These are phyloP conservation scores for Lagenorhynchus albirostris DNA, from an alignment of 2,113 vertebrate genomes.

Conservation along the genomic window DNA sequence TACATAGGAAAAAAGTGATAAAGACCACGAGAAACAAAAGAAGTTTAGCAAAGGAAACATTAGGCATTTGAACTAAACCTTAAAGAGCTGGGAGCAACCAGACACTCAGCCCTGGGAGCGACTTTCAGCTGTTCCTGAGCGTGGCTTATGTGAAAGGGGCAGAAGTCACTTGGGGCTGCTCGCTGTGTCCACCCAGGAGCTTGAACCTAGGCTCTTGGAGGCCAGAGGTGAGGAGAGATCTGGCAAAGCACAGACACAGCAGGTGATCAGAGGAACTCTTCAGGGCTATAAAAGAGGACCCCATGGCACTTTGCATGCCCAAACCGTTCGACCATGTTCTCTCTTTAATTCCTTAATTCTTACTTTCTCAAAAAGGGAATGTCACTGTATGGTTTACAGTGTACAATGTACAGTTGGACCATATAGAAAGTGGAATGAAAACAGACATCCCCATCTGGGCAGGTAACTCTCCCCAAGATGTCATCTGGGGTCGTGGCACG, in stretches of 20 bases:
- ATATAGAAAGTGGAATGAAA: background rate
- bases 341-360: background rate
- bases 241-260: background rate
- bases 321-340: rapidly evolving
- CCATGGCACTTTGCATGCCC: rapidly evolving
- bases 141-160: rapidly evolving
- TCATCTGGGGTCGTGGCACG: background rate
- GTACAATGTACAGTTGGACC: background rate
- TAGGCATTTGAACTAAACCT: background rate
- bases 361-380: background rate
- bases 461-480: background rate
- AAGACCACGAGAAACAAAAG: background rate
- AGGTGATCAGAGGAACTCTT: rapidly evolving
- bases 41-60: background rate
- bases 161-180: background rate
- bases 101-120: rapidly evolving
- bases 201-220: background rate
- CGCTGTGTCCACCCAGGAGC: background rate
- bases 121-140: background rate
- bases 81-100: too few species aligned
- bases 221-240: background rate
- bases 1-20: background rate
- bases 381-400: background rate
- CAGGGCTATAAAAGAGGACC: background rate
- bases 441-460: background rate